phyloP scores from a whole-genome alignment of 2,888 invertebrate genomes.

The Temnothorax ravouxi region DNA sequence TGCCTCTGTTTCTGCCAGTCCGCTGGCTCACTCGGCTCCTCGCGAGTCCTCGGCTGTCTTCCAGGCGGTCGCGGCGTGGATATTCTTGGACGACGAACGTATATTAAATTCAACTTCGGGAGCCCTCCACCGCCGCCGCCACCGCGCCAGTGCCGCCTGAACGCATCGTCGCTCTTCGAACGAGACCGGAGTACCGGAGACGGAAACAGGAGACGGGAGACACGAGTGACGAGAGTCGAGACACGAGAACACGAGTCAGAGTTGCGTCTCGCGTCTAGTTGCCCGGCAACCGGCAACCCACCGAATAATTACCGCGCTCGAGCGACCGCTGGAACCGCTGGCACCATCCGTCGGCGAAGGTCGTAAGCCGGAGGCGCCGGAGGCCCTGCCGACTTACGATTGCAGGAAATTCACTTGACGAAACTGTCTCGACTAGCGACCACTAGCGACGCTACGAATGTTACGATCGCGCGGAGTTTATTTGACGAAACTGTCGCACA shows the following conservation, averaged over 20 bases:
- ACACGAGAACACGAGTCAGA: background rate
- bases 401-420: background rate
- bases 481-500: background rate
- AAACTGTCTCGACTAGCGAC: background rate
- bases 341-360: conserved; percentile 46
- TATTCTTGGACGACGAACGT: conserved; percentile 82
- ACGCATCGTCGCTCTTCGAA: conserved; percentile 67
- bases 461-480: background rate
- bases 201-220: background rate
- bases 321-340: background rate
- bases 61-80: conserved; percentile 74
- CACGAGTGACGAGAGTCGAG: no score
- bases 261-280: conserved; percentile 77
- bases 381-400: background rate
- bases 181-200: conserved; percentile 42
- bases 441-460: background rate
- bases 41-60: conserved; percentile 70
- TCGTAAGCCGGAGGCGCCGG: background rate
- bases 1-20: conserved; percentile 65
- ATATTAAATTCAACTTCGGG: conserved; percentile 82
- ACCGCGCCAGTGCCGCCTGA: conserved; percentile 52
- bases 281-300: conserved; percentile 84
- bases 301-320: conserved; percentile 8
- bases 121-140: conserved; percentile 73
- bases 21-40: conserved; percentile 56